These are phyloP conservation scores for Choloepus didactylus DNA, from an alignment of 2,797 vertebrate genomes.

Conservation along the genomic window DNA sequence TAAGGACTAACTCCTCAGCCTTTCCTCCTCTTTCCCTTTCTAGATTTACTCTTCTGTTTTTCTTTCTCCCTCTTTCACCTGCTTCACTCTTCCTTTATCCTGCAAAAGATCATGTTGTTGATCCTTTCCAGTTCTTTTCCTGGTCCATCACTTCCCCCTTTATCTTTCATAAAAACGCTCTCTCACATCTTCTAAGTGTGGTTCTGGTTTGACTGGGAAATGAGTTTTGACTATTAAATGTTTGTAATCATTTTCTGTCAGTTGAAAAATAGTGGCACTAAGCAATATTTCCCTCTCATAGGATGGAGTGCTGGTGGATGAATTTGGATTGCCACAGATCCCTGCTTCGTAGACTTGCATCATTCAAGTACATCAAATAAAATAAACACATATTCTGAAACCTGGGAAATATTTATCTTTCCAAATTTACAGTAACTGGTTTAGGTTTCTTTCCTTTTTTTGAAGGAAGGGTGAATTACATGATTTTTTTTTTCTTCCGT, in stretches of 20 bases:
- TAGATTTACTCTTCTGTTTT: not conserved
- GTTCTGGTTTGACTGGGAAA: conserved; percentile 59
- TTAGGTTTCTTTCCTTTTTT: conserved; percentile 81
- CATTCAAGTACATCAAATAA: conserved; percentile 72
- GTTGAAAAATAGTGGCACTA: conserved; percentile 47
- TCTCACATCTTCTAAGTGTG: conserved; percentile 33
- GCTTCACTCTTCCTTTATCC: not conserved
- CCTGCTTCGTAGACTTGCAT: conserved; percentile 93
- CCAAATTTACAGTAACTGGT: conserved; percentile 86
- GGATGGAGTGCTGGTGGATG: conserved; percentile 98
- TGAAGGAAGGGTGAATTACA: conserved; percentile 82
- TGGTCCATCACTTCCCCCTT: not conserved
- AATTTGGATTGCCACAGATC: conserved; percentile 98
- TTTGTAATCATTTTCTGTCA: conserved; percentile 50
- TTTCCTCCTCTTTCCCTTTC: not conserved
- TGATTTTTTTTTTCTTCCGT: conserved; percentile 86
- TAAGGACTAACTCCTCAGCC: not conserved
- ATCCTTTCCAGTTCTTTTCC: conserved; percentile 36
- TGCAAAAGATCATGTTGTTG: not conserved
- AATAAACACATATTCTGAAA: conserved; percentile 85
- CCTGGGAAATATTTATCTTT: conserved; percentile 89
- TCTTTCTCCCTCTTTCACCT: not conserved
- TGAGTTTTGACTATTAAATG: conserved; percentile 57
- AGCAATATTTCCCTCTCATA: conserved; percentile 83
- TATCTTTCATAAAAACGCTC: not conserved